phyloP scores from a whole-genome alignment of 92 coral and sea anemone genomes.

The Heteractis magnifica region DNA sequence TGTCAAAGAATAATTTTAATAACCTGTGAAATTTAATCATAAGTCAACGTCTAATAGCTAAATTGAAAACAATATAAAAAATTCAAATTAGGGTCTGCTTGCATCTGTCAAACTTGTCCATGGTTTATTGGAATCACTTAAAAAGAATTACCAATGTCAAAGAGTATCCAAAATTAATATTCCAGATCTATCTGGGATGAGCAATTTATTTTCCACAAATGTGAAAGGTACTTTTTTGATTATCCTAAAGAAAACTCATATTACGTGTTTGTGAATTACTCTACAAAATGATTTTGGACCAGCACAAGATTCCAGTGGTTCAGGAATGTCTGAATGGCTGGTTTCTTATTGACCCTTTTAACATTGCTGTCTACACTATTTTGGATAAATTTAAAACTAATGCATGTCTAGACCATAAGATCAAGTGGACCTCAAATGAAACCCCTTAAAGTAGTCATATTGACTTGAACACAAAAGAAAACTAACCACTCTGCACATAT shows the following conservation, averaged over 20 bases:
- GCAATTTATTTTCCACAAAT: too few species aligned
- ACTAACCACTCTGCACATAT: too few species aligned
- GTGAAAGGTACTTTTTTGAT: background rate
- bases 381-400: background rate
- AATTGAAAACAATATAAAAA: background rate
- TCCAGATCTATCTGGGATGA: background rate
- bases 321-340: background rate
- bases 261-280: too few species aligned
- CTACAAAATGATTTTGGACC: too few species aligned
- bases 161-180: background rate
- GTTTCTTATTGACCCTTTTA: constrained; percentile 1
- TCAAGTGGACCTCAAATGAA: too few species aligned
- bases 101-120: background rate
- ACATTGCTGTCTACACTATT: background rate
- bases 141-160: background rate
- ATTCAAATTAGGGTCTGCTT: background rate
- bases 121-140: background rate
- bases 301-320: background rate
- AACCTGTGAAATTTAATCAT: background rate
- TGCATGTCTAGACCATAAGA: background rate
- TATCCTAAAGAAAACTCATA: too few species aligned
- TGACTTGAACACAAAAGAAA: too few species aligned
- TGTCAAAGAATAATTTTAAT: background rate
- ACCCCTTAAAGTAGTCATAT: too few species aligned
- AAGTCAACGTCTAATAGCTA: background rate